phyloP scores from a whole-genome alignment of 2,888 invertebrate species.

The Mesochorus sp. region DNA sequence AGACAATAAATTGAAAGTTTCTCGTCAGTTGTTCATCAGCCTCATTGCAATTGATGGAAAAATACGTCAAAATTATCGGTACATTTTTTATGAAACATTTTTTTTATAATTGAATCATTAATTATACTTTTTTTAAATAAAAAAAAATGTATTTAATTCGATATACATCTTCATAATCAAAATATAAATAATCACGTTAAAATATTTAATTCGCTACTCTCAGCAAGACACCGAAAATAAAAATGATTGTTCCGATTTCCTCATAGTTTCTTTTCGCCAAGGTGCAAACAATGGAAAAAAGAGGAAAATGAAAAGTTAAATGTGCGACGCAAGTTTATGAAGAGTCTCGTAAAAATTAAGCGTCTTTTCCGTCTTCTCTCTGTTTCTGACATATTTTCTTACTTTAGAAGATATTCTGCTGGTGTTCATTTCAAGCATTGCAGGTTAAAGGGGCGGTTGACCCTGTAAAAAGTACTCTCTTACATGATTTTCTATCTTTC shows the following conservation, averaged over 20 bases:
- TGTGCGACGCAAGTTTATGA: conserved; percentile 10
- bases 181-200: too few species aligned
- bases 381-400: conserved; percentile 39
- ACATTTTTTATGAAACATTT: too few species aligned
- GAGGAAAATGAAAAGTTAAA: neutral
- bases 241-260: too few species aligned
- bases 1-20: conserved; percentile 8
- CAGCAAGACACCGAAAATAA: neutral
- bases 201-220: too few species aligned
- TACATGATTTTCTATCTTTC: conserved; percentile 1
- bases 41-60: too few species aligned
- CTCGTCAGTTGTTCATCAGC: neutral
- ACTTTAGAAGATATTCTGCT: conserved; percentile 17
- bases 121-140: too few species aligned
- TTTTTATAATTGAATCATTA: too few species aligned
- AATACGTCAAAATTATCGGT: too few species aligned
- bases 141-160: too few species aligned
- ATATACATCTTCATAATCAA: too few species aligned
- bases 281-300: too few species aligned
- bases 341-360: conserved; percentile 23
- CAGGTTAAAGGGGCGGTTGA: conserved; percentile 38
- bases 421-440: conserved; percentile 31
- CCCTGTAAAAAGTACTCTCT: conserved; percentile 22
- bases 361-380: conserved; percentile 13
- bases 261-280: too few species aligned